These are phyloP conservation scores for Saccostrea echinata DNA, from an alignment of 1,140 invertebrate species.

Conservation along the genomic window DNA sequence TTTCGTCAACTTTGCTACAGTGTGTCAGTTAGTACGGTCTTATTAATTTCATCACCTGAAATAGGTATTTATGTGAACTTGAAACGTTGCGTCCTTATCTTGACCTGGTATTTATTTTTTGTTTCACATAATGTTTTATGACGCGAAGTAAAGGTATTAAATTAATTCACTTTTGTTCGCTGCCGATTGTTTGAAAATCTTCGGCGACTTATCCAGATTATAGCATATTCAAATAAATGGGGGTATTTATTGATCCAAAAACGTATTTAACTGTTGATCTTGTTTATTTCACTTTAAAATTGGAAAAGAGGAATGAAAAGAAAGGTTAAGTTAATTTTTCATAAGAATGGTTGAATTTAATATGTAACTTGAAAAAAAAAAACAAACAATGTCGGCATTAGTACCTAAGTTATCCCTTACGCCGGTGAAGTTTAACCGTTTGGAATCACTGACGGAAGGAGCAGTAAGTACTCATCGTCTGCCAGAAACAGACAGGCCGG, in stretches of 20 bases:
- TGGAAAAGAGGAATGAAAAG: not conserved
- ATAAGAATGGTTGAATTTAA: not conserved
- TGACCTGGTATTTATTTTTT: not conserved
- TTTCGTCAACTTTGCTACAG: too few relatives aligned
- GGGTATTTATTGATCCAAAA: conserved; percentile 27
- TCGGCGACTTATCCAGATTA: conserved; percentile 39
- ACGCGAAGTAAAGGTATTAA: conserved; percentile 12
- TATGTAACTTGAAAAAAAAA: not conserved
- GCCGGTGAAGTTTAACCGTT: conserved; percentile 26
- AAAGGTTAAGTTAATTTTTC: not conserved
- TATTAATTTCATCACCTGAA: conserved; percentile 14
- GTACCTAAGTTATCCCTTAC: conserved; percentile 36
- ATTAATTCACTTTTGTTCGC: conserved; percentile 18
- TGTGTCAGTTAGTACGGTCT: too few relatives aligned
- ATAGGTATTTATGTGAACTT: conserved; percentile 4
- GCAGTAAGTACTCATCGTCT: not conserved
- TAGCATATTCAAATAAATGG: conserved; percentile 21
- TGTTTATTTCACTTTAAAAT: conserved; percentile 22
- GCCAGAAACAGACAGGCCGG: not conserved
- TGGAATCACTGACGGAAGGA: not conserved
- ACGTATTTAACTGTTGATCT: conserved; percentile 7
- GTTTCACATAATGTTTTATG: conserved; percentile 21
- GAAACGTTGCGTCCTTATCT: conserved; percentile 15
- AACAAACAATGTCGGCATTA: conserved; percentile 1
- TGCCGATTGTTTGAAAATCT: conserved; percentile 35